phyloP scores from a whole-genome alignment of 2,888 invertebrate species.

The Erebia ligea region DNA sequence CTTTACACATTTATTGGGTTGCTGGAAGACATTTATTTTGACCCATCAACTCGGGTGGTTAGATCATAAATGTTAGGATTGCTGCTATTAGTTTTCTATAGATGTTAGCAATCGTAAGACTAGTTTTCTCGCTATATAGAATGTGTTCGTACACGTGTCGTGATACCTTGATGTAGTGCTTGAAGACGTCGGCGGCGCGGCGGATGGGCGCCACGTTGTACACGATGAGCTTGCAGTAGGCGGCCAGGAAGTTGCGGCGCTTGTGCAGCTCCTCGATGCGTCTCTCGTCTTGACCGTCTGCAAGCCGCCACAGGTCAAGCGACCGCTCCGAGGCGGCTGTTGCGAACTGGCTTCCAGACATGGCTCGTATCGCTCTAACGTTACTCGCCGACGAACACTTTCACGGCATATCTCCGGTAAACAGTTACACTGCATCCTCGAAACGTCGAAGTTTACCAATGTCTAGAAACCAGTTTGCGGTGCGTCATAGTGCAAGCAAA shows the following conservation, averaged over 20 bases:
- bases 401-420: not conserved
- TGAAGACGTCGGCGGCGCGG: slow-evolving; percentile 96
- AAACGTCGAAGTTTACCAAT: not conserved
- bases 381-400: not conserved
- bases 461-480: slow-evolving; percentile 25
- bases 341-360: not conserved
- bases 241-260: slow-evolving; percentile 96
- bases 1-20: too few relatives aligned
- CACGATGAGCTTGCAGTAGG: slow-evolving; percentile 98
- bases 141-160: too few relatives aligned
- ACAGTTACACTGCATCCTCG: not conserved
- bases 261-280: slow-evolving; percentile 99
- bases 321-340: slow-evolving; percentile 17
- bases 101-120: too few relatives aligned
- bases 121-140: too few relatives aligned
- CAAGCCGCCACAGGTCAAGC: slow-evolving; percentile 40
- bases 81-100: too few relatives aligned
- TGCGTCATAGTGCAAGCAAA: slow-evolving; percentile 23
- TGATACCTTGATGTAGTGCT: slow-evolving; percentile 98
- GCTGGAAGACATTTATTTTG: too few relatives aligned
- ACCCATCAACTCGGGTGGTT: too few relatives aligned
- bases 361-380: not conserved
- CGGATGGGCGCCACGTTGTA: slow-evolving; percentile 98
- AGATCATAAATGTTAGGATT: too few relatives aligned
- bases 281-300: slow-evolving; percentile 96